phyloP scores from a whole-genome alignment of 2,113 vertebrate species.

The Narcine bancroftii region DNA sequence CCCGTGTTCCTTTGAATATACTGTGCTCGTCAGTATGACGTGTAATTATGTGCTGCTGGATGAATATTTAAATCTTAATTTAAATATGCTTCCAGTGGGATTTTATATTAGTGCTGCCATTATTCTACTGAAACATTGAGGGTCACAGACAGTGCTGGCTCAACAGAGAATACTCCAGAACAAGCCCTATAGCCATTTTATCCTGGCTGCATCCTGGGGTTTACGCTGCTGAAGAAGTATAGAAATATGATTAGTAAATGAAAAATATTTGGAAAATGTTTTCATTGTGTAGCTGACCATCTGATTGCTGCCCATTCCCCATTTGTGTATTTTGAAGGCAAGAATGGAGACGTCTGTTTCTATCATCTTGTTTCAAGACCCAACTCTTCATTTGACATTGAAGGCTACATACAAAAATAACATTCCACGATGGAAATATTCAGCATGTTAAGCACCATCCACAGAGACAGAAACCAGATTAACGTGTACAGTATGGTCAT shows the following conservation, averaged over 20 bases:
- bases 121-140: slow-evolving; percentile 30
- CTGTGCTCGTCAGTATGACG: slow-evolving; percentile 30
- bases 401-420: not conserved
- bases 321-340: not conserved
- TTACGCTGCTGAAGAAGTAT: no score
- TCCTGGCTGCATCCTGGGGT: not conserved
- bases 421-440: no score
- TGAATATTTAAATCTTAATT: slow-evolving; percentile 36
- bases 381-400: not conserved
- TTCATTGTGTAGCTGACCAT: not conserved
- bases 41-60: slow-evolving; percentile 33
- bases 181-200: not conserved
- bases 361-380: not conserved
- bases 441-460: no score
- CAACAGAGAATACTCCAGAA: slow-evolving; percentile 5
- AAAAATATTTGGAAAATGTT: not conserved
- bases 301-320: not conserved
- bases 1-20: not conserved
- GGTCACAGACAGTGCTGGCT: slow-evolving; percentile 14
- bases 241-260: slow-evolving; percentile 5
- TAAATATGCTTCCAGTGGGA: slow-evolving; percentile 24
- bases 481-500: no score
- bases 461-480: no score
- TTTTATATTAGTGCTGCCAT: slow-evolving; percentile 17
- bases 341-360: not conserved